Base-by-base conservation (phyloP, 2,113 vertebrate genomes). In the Oriolus oriolus region DNA sequence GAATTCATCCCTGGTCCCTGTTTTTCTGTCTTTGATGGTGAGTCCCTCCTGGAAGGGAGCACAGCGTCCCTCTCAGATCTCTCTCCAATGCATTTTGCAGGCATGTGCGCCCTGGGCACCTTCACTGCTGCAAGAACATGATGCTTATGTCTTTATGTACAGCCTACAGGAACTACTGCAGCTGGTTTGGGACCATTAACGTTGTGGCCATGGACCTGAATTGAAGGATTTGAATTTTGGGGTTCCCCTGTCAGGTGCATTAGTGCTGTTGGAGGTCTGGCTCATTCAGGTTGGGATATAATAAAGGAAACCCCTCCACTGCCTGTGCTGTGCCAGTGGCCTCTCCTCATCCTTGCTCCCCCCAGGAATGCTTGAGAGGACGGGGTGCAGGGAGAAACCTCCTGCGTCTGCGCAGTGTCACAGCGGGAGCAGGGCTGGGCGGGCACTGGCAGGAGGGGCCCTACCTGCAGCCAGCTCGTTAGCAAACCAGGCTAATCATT, bases 51-150 rank as follows among this genome's bases (percentile, higher is more conserved):
- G 8, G 64, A 81, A 87, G 13, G 63, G 28, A 69, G 37, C 2
- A 6, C 24, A 9, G 12, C 5, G 3, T 74, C 81, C 26, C n/a
- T n/a, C n/a, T 83, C 61, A 16, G n/a, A 41, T 68, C 24, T 60
- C 53, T 45, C 44, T 73, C 68, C 7, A 1, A 8, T 28, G 41
- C 33, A 18, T 33, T 39, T 54, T 2, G 3, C 59, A 56, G 52
- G 15, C 0, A 0, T 0, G 0, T 54, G 53, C 26, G 28, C 63
- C 41, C 53, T 1, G 2, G 31, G 24, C 44, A 53, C 33, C 68
- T 71, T 59, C 4, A 2, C 37, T 79, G 65, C 45, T 85, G 75
- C 2, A 4, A 47, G 30, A 37, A 49, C 15, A 2, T 1, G 9
- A 23, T 24, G 14, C 44, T 59, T 2, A 0, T 8, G 1, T 35